Evolutionary conservation across 2,888 invertebrate species (phyloP).

Genomic region (Biston betularia): DNA sequence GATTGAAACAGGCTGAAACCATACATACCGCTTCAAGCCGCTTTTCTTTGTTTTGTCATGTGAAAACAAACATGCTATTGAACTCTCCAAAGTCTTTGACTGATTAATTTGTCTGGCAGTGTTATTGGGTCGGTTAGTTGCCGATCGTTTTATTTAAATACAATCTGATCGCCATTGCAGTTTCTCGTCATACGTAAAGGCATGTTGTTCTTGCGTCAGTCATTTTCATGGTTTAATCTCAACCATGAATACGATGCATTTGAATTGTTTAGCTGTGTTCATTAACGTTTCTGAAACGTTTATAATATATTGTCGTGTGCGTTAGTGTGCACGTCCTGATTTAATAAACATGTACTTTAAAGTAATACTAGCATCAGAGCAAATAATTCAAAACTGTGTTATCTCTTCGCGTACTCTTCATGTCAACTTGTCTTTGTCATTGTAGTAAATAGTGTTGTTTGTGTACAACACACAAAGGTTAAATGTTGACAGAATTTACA

Average conservation of each 20-base stretch:
- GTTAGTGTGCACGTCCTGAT: background rate
- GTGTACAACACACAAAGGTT: slow-evolving; percentile 19
- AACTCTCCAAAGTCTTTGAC: slow-evolving; percentile 45
- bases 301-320: slow-evolving; percentile 2
- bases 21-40: slow-evolving; percentile 2
- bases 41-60: slow-evolving; percentile 15
- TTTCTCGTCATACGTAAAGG: slow-evolving; percentile 37
- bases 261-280: slow-evolving; percentile 8
- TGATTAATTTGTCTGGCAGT: slow-evolving; percentile 41
- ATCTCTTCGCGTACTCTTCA: slow-evolving; percentile 20
- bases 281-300: slow-evolving; percentile 1
- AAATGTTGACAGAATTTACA: slow-evolving; percentile 18
- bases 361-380: background rate
- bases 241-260: slow-evolving; percentile 4
- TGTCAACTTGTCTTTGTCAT: slow-evolving; percentile 30
- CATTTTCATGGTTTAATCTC: slow-evolving; percentile 20
- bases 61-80: slow-evolving; percentile 47
- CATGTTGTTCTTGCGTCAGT: slow-evolving; percentile 50
- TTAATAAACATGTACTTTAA: slow-evolving; percentile 4
- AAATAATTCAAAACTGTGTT: slow-evolving; percentile 27
- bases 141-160: slow-evolving; percentile 4
- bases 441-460: slow-evolving; percentile 21
- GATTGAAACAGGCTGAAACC: slow-evolving; percentile 42
- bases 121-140: slow-evolving; percentile 24
- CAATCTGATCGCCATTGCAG: background rate